These are phyloP conservation scores for Allobates femoralis DNA, from an alignment of 2,797 vertebrate genomes.

Conservation along the genomic window DNA sequence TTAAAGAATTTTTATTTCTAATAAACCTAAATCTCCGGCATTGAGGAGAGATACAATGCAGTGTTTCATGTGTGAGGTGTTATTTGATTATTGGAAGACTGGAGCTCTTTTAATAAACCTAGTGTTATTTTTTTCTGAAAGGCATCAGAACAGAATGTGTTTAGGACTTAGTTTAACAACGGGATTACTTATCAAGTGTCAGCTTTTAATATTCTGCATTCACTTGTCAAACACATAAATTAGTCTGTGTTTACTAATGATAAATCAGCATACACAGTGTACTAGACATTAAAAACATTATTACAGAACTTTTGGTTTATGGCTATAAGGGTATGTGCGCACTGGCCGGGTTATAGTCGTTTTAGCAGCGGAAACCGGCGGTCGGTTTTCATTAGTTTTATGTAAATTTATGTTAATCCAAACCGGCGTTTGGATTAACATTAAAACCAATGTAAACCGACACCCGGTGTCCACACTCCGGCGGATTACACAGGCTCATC, in stretches of 20 bases:
- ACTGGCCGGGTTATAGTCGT: no score
- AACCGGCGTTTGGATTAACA: no score
- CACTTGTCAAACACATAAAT: no score
- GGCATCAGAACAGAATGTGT: neutral
- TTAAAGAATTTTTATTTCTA: slow-evolving; percentile 16
- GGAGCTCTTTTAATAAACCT: neutral
- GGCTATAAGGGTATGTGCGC: neutral
- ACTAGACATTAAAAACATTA: neutral
- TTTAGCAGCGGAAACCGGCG: no score
- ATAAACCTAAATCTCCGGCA: slow-evolving; percentile 3
- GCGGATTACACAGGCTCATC: no score
- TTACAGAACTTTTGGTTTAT: neutral
- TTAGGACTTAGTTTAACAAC: neutral
- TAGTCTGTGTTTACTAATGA: neutral
- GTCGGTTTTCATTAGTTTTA: no score
- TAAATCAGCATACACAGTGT: neutral
- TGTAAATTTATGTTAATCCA: no score
- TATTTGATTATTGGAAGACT: neutral
- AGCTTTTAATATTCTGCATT: slow-evolving; percentile 7
- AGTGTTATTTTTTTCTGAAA: neutral
- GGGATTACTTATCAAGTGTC: neutral
- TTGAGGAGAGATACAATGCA: neutral
- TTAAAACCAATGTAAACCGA: no score
- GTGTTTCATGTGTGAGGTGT: neutral
- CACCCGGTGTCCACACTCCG: no score